phyloP scores from a whole-genome alignment of 2,888 invertebrate genomes.

The Altica lythri region DNA sequence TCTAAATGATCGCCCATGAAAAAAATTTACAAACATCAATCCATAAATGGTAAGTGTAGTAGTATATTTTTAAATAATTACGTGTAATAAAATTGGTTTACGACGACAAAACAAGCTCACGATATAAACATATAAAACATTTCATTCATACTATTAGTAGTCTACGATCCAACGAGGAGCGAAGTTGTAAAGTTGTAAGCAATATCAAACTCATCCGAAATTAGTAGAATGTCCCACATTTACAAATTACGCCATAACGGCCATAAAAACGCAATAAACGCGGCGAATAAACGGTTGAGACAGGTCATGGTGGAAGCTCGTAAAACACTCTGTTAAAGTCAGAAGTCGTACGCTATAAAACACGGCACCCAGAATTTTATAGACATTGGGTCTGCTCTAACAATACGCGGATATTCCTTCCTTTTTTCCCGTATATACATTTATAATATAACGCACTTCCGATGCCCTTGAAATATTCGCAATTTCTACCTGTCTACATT shows the following conservation, averaged over 20 bases:
- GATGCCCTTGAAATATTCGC: slow-evolving; percentile 43
- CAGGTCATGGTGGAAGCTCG: slow-evolving; percentile 54
- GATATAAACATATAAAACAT: slow-evolving; percentile 19
- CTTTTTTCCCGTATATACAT: slow-evolving; percentile 31
- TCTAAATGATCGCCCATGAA: slow-evolving; percentile 30
- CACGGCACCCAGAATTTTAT: slow-evolving; percentile 51
- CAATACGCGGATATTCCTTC: slow-evolving; percentile 46
- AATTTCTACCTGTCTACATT: neutral
- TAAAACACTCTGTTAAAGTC: slow-evolving; percentile 55
- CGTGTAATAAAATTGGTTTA: slow-evolving; percentile 48
- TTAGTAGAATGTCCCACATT: slow-evolving; percentile 56
- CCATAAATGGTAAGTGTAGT: slow-evolving; percentile 44
- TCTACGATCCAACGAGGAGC: no score
- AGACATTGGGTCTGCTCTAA: slow-evolving; percentile 51
- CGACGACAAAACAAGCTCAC: slow-evolving; percentile 31
- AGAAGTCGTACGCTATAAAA: slow-evolving; percentile 54
- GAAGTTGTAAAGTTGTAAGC: slow-evolving; percentile 52
- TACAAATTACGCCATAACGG: slow-evolving; percentile 56
- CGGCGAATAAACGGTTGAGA: slow-evolving; percentile 56
- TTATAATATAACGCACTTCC: slow-evolving; percentile 18
- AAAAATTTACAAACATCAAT: slow-evolving; percentile 12
- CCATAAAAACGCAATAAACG: slow-evolving; percentile 57
- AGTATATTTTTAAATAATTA: slow-evolving; percentile 44
- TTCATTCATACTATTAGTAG: slow-evolving; percentile 23
- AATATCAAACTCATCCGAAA: slow-evolving; percentile 53